Conservation (phyloP, 2,888 invertebrate species). For the Eupithecia centaureata region DNA sequence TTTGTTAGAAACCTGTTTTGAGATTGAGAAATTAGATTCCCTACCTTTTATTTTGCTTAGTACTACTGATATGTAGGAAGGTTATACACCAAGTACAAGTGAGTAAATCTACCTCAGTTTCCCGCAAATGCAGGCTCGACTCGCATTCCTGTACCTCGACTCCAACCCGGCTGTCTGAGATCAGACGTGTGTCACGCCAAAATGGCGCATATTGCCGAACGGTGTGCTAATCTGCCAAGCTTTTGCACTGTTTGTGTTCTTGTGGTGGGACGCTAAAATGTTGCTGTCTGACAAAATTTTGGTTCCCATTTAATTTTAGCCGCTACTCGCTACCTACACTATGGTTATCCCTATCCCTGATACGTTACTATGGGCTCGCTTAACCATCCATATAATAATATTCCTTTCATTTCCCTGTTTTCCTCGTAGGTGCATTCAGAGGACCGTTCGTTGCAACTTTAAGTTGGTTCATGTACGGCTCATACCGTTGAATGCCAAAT, state of each 20-base stretch:
- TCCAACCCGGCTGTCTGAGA: background rate
- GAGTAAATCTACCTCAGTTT: slow-evolving; percentile 3
- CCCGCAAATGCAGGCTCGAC: background rate
- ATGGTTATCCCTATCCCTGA: background rate
- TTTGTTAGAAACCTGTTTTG: background rate
- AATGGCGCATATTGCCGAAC: slow-evolving; percentile 5
- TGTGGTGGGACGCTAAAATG: background rate
- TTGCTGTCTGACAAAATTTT: background rate
- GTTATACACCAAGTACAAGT: background rate
- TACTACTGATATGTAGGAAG: background rate
- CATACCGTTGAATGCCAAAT: background rate
- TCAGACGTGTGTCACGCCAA: slow-evolving; percentile 1
- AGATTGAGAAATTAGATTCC: background rate
- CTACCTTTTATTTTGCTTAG: background rate
- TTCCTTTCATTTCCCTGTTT: background rate
- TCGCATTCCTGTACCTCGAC: background rate
- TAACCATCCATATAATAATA: background rate
- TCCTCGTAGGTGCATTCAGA: no score
- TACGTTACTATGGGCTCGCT: background rate
- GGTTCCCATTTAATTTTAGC: no score
- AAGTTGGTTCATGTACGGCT: background rate
- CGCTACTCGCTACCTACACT: no score
- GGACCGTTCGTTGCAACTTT: background rate
- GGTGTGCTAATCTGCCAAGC: slow-evolving; percentile 1
- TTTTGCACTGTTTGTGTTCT: slow-evolving; percentile 9